These are phyloP conservation scores for Phasia obesa DNA, from an alignment of 2,888 invertebrate genomes.

Conservation along the genomic window DNA sequence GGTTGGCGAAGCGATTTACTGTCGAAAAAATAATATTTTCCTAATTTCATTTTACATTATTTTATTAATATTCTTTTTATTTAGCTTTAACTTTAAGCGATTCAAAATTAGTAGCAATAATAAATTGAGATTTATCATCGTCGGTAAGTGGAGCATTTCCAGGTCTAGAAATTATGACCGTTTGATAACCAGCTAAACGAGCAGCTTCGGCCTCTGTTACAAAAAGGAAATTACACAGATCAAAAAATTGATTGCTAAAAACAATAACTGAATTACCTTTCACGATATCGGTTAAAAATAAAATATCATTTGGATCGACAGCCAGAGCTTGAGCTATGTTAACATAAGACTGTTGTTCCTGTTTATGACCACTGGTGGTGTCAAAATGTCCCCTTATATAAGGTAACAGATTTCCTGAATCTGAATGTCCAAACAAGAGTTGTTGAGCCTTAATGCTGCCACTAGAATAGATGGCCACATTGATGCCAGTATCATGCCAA, in stretches of 20 bases:
- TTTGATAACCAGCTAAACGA: conserved; percentile 87
- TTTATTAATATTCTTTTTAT: conserved; percentile 33
- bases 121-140: conserved; percentile 84
- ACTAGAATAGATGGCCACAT: conserved; percentile 94
- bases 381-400: conserved; percentile 92
- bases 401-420: conserved; percentile 89
- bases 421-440: conserved; percentile 90
- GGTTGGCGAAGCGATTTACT: no score
- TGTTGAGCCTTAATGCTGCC: conserved; percentile 96
- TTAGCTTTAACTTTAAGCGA: conserved; percentile 59
- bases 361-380: conserved; percentile 92
- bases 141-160: conserved; percentile 89
- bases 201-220: conserved; percentile 93
- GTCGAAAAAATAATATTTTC: no score
- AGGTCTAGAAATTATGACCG: conserved; percentile 88
- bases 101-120: conserved; percentile 85
- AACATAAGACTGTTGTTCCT: conserved; percentile 89
- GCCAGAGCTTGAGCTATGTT: conserved; percentile 88
- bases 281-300: conserved; percentile 93
- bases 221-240: background rate
- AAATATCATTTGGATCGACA: conserved; percentile 85
- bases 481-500: conserved; percentile 87
- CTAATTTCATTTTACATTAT: no score
- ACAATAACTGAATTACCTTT: conserved; percentile 84
- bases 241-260: background rate